Base-by-base conservation (phyloP, 2,888 invertebrate genomes). In the Pollenia labialis region DNA sequence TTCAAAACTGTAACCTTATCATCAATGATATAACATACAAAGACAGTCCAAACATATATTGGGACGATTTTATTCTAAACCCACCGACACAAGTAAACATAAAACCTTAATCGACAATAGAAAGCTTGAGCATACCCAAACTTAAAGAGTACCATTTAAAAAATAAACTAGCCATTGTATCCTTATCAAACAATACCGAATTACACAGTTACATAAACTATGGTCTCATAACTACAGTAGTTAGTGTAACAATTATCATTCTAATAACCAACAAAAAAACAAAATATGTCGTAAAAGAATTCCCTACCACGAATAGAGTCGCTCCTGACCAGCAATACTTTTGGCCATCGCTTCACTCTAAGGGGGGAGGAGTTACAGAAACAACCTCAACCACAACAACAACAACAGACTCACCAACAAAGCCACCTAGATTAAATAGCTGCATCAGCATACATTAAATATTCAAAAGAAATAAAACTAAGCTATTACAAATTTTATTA, bases 71-170 rank as follows among this genome's bases (percentile, higher is more conserved):
- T 50, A 75, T 42, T 12, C 7, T 75, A 11, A 60, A 52, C 16
- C 50, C 62, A 52, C 1, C 62, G 12, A 3, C 62, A 42, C 40
- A 75, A 75, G 11, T 42, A 75, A 75, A 75, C 32, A 75, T 62
- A 50, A 72, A 75, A 75, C 50, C 48, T 12, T 58, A 32, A 4
- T 72, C 44, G 14, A 72, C 72, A 72, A 72, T 72, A 23, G 72
- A 72, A 44, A 72, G 56, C 23, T 46, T 72, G 23, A 72, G 56
- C 46, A 46, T 72, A 46, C 58, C 58, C 12, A 58, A 72, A 58
- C 58, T 58, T 9, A 72, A 58, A 44, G 44, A 72, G 12, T 72
- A 72, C 10, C 46, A 58, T 23, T 16, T 58, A 46, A 58, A 58
- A 72, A 72, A n/a, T n/a, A n/a, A n/a, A n/a, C n/a, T n/a, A n/a